Conservation (phyloP, 2,797 vertebrate species). For the Tympanoctomys barrerae region DNA sequence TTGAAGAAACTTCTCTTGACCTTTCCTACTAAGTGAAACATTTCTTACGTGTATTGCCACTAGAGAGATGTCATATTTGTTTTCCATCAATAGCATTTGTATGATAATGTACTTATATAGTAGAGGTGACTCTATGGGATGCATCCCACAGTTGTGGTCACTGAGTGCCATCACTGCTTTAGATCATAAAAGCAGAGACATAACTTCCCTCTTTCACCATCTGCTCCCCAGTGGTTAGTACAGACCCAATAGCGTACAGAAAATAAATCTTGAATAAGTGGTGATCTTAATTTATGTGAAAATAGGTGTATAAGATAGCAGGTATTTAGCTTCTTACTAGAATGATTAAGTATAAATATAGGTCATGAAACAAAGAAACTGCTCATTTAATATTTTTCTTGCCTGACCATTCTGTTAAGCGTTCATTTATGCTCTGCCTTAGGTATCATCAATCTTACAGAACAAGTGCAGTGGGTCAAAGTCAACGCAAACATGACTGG, state of each 20-base stretch:
- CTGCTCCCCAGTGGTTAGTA: background rate
- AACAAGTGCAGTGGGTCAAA: conserved; percentile 94
- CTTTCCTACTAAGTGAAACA: background rate
- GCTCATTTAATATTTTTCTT: conserved; percentile 26
- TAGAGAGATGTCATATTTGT: background rate
- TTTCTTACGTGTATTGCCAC: background rate
- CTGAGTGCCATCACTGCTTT: background rate
- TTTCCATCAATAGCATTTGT: background rate
- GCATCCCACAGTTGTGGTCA: background rate
- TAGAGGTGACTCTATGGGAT: background rate
- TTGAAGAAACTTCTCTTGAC: conserved; percentile 4
- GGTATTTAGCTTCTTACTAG: conserved; percentile 41
- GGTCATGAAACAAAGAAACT: background rate
- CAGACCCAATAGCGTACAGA: background rate
- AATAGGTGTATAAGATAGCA: background rate
- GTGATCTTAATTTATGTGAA: conserved; percentile 27
- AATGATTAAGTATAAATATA: conserved; percentile 59
- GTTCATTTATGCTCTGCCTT: conserved; percentile 39
- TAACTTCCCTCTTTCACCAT: conserved; percentile 5
- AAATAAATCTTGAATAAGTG: conserved; percentile 24
- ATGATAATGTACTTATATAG: background rate
- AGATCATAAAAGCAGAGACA: background rate
- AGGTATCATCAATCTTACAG: conserved; percentile 91
- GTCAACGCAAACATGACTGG: conserved; percentile 94
- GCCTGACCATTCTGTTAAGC: background rate